phyloP scores from a whole-genome alignment of 2,797 vertebrate genomes.

The Bradypodion pumilum region DNA sequence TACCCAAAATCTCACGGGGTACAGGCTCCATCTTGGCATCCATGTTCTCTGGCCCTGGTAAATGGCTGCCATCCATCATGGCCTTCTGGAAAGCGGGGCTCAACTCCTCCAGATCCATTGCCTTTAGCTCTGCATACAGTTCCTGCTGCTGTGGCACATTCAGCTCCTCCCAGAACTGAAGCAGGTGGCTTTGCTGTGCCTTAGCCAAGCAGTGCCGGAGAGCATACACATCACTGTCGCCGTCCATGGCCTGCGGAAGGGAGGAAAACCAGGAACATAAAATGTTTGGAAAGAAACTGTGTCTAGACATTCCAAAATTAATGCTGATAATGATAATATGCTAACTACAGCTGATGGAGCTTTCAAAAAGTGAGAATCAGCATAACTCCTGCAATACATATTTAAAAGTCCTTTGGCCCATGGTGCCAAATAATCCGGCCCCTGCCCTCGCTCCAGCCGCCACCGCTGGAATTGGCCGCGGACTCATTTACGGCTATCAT shows the following conservation, averaged over 20 bases:
- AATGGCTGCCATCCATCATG: constrained; percentile 73
- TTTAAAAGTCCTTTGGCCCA: neutral
- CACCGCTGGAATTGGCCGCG: no score
- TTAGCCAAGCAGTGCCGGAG: constrained; percentile 74
- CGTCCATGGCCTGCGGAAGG: constrained; percentile 8
- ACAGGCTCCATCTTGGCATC: constrained; percentile 89
- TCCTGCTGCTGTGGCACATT: constrained; percentile 72
- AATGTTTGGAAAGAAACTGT: neutral
- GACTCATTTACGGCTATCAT: no score
- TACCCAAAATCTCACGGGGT: constrained; percentile 89
- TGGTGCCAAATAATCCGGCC: no score
- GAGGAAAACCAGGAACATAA: neutral
- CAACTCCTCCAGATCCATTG: constrained; percentile 86
- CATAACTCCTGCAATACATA: neutral
- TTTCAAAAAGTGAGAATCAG: neutral
- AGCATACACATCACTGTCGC: constrained; percentile 57
- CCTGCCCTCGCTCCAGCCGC: no score
- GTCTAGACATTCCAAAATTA: neutral
- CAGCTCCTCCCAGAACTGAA: constrained; percentile 87
- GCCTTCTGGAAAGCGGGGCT: constrained; percentile 84
- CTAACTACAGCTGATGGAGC: neutral
- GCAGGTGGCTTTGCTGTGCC: constrained; percentile 85
- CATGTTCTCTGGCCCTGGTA: constrained; percentile 78
- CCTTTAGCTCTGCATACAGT: constrained; percentile 77
- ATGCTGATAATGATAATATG: no score